Conservation (phyloP, 2,888 invertebrate genomes). For the Apamea monoglypha region DNA sequence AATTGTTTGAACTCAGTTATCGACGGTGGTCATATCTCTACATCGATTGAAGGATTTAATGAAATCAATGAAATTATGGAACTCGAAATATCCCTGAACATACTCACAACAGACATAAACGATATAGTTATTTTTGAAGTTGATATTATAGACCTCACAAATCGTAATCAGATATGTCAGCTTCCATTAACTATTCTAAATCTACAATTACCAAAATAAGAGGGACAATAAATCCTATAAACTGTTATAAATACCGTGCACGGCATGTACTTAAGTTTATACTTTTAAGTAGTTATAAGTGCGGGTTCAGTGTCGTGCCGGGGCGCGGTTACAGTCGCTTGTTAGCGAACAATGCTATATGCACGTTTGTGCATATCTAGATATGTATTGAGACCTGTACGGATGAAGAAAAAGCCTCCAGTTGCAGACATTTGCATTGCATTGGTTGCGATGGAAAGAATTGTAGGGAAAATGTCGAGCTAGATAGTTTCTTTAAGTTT, state of each 20-base stretch:
- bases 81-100: background rate
- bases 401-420: constrained; percentile 70
- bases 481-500: constrained; percentile 44
- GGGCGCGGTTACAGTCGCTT: constrained; percentile 85
- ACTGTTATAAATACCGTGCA: constrained; percentile 61
- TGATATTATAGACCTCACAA: background rate
- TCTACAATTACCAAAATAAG: constrained; percentile 41
- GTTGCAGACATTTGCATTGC: constrained; percentile 71
- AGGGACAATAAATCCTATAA: constrained; percentile 51
- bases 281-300: constrained; percentile 70
- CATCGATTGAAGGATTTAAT: background rate
- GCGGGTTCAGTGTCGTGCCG: constrained; percentile 80
- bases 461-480: constrained; percentile 57
- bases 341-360: constrained; percentile 86
- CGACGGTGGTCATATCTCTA: background rate
- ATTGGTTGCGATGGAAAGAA: constrained; percentile 66
- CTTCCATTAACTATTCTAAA: background rate
- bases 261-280: constrained; percentile 62
- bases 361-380: constrained; percentile 75
- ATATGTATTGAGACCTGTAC: constrained; percentile 70
- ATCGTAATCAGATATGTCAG: background rate
- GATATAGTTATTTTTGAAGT: background rate
- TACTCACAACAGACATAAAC: background rate
- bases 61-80: background rate
- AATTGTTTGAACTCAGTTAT: background rate